phyloP scores from a whole-genome alignment of 2,888 invertebrate genomes.

The Phortica magna region DNA sequence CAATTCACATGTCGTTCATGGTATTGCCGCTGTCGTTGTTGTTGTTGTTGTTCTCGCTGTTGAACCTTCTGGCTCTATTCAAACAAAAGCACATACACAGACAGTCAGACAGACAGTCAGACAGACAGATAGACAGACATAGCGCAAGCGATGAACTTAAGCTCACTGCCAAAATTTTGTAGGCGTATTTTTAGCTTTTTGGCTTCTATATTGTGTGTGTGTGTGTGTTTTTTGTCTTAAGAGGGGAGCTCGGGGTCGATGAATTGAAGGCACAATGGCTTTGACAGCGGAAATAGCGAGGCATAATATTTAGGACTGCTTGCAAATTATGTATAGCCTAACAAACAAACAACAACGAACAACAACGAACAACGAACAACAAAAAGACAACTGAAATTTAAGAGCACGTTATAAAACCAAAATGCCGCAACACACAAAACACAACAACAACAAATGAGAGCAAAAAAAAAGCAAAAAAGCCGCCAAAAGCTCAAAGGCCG shows the following conservation, averaged over 20 bases:
- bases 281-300: background rate
- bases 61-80: conserved; percentile 9
- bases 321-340: background rate
- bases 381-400: conserved; percentile 16
- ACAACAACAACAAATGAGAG: background rate
- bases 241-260: too few relatives aligned
- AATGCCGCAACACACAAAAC: background rate
- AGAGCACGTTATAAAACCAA: background rate
- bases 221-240: background rate
- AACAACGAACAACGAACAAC: too few relatives aligned
- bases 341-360: too few relatives aligned
- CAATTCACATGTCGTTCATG: conserved; percentile 15
- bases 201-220: background rate
- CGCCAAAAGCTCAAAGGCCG: background rate
- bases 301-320: conserved; percentile 6
- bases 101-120: background rate
- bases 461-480: background rate
- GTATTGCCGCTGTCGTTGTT: background rate
- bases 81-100: background rate
- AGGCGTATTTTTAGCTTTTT: background rate
- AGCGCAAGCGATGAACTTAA: background rate
- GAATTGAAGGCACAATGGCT: background rate
- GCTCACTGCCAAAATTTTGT: conserved; percentile 7
- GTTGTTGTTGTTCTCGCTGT: background rate
- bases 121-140: conserved; percentile 18